These are phyloP conservation scores for Brachionus rubens DNA, from an alignment of 1,140 invertebrate species.

Conservation along the genomic window DNA sequence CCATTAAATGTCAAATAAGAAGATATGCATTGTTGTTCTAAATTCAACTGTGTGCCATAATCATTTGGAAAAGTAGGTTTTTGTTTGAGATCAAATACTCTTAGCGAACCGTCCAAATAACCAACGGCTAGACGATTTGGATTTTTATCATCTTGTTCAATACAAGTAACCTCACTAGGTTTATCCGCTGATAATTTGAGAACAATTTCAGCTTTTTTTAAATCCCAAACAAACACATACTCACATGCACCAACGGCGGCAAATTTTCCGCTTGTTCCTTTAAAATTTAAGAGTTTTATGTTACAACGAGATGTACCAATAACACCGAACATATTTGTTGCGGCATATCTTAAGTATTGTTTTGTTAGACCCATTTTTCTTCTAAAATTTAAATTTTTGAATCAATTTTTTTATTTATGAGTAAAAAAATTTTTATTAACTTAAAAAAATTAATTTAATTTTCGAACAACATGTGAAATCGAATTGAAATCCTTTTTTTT, in stretches of 20 bases:
- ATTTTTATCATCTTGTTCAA: constrained; percentile 19
- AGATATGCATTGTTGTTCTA: constrained; percentile 24
- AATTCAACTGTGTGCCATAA: constrained; percentile 53
- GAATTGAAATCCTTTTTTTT: too few relatives aligned
- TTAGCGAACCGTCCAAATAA: constrained; percentile 81
- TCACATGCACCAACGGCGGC: constrained; percentile 84
- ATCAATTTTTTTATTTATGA: not conserved
- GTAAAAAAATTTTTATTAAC: too few relatives aligned
- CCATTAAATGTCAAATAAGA: constrained; percentile 73
- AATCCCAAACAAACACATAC: constrained; percentile 88
- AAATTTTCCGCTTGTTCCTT: constrained; percentile 73
- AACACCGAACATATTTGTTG: constrained; percentile 72
- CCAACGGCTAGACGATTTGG: constrained; percentile 76
- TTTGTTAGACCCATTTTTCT: constrained; percentile 76
- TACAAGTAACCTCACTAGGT: constrained; percentile 33
- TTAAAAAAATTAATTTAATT: too few relatives aligned
- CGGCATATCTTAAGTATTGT: constrained; percentile 85
- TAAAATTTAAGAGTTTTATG: constrained; percentile 68
- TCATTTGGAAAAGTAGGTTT: constrained; percentile 3
- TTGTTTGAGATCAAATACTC: constrained; percentile 66
- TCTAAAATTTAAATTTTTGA: constrained; percentile 29
- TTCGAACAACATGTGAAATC: too few relatives aligned
- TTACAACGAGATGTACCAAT: constrained; percentile 76
- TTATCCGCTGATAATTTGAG: not conserved
- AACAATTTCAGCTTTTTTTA: constrained; percentile 82